These are phyloP conservation scores for Acronicta psi DNA, from an alignment of 2,888 invertebrate genomes.

Conservation along the genomic window DNA sequence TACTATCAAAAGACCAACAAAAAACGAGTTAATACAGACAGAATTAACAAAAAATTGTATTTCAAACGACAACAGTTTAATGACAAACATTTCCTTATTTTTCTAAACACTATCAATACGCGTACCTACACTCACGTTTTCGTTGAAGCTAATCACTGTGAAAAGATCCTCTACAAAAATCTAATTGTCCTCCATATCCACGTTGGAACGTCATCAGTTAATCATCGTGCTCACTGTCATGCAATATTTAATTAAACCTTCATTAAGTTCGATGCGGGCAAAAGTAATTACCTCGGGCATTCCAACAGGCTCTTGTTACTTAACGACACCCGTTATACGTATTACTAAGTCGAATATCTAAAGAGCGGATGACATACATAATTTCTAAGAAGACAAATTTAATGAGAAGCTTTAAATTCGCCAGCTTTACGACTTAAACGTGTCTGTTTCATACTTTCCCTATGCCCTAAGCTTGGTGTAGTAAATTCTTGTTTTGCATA, in stretches of 20 bases:
- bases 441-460: not conserved
- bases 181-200: constrained; percentile 1
- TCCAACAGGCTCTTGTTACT: constrained; percentile 65
- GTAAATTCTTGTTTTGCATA: not conserved
- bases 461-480: not conserved
- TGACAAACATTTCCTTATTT: no score
- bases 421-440: constrained; percentile 1
- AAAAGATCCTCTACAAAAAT: not conserved
- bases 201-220: constrained; percentile 56
- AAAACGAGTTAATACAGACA: no score
- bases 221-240: constrained; percentile 67
- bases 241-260: constrained; percentile 75
- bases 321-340: constrained; percentile 44
- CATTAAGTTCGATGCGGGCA: constrained; percentile 73
- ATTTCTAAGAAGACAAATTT: constrained; percentile 41
- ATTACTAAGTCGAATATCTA: constrained; percentile 40
- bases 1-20: no score
- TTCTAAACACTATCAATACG: no score
- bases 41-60: no score
- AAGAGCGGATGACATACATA: constrained; percentile 41
- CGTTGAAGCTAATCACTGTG: no score
- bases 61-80: no score
- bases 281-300: constrained; percentile 72
- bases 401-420: constrained; percentile 15
- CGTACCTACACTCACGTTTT: no score